Base-by-base conservation (phyloP, 53 echinoderm and acorn worm species). In the Paracentrotus lividus region DNA sequence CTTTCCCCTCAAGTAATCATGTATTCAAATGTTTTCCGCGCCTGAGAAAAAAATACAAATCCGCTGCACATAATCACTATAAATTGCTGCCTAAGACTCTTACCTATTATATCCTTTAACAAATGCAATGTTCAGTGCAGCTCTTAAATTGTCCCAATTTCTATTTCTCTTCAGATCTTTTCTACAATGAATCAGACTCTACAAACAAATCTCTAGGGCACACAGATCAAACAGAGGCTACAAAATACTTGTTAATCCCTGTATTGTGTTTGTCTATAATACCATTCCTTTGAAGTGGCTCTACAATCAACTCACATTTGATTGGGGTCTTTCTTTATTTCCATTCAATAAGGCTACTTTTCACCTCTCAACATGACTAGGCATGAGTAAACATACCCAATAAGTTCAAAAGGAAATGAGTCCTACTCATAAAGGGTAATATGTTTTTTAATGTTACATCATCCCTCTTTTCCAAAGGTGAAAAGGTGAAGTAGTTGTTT, bases 191-290 rank as follows among this genome's bases (percentile, higher is more conserved):
- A 49, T 24, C n/a, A 8, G 4, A 21, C 76, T 23, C 42, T 21
- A 76, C 76, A 76, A 36, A 76, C 76, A 76, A 36, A 81, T 81
- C 81, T 45, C 38, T 44, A 2, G 14, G 38, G 76, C 18, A 76
- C 47, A 27, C 33, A 72, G 45, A 47, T 81, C 81, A 81, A 81
- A 81, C 49, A 45, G 47, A 49, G 81, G 47, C 45, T 81, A 44
- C 23, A 76, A 38, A 32, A 40, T 42, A 76, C 20, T 76, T 42
- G 76, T 45, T 26, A 81, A 81, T 45, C 47, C 81, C 47, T 4
- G 49, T 8, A 81, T 45, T 81, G 81, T 81, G 81, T 47, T 24
- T 47, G n/a, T 18, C 81, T n/a, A 44, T 4, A 81, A n/a, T 3
- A 24, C 45, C 47, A 47, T 26, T 47, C 13, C 49, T 81, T 81